Conservation (phyloP, 1,140 invertebrate genomes). For the Nephotettix cincticeps region DNA sequence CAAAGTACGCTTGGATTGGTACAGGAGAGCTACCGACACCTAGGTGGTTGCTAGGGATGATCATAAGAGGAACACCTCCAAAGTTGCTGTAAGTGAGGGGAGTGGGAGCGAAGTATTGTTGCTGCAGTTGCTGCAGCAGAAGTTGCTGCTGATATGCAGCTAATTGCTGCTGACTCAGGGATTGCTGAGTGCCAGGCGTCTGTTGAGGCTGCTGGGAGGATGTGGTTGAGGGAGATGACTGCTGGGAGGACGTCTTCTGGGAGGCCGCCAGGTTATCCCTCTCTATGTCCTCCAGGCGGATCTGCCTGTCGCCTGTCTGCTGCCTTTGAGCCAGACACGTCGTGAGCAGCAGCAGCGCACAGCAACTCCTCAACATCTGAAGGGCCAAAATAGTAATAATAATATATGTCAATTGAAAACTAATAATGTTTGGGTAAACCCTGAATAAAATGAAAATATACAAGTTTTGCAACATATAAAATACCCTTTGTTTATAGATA, state of each 20-base stretch:
- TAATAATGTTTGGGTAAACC: no score
- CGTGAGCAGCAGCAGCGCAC: slow-evolving; percentile 10
- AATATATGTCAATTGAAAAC: no score
- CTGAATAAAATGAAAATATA: no score
- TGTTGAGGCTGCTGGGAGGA: no score
- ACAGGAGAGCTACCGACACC: not conserved
- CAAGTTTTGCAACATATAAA: no score
- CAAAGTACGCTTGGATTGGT: slow-evolving; percentile 17
- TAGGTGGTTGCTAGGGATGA: slow-evolving; percentile 20
- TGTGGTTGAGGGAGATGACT: no score
- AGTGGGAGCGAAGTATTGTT: slow-evolving; percentile 9
- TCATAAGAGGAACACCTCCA: slow-evolving; percentile 20
- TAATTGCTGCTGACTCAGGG: not conserved
- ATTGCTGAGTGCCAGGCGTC: slow-evolving; percentile 4
- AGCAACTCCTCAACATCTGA: not conserved
- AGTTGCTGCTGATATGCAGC: slow-evolving; percentile 6
- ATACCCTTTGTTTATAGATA: no score
- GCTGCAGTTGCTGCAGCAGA: slow-evolving; percentile 24
- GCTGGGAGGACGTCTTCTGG: not conserved
- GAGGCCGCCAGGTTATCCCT: slow-evolving; percentile 10
- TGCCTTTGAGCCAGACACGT: slow-evolving; percentile 3
- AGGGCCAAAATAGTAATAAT: no score
- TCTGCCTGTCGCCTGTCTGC: slow-evolving; percentile 5
- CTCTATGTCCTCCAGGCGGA: slow-evolving; percentile 30
- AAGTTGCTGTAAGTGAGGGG: slow-evolving; percentile 17